Conservation (phyloP, 1,140 invertebrate species). For the Condylostylus longicornis region DNA sequence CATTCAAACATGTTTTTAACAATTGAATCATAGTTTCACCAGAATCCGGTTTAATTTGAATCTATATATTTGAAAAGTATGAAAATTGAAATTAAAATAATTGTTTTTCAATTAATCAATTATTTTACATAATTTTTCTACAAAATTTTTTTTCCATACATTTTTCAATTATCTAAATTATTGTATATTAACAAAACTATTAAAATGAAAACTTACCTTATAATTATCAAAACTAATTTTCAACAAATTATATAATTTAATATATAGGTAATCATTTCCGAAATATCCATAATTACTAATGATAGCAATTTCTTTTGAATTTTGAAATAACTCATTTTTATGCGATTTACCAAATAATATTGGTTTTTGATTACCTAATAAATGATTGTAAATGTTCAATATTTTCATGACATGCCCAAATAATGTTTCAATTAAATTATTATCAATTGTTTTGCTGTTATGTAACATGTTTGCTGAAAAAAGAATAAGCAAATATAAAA, state of each 20-base stretch:
- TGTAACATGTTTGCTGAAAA: no score
- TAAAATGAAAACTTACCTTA: conserved; percentile 43
- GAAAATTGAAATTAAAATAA: no score
- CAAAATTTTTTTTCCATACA: no score
- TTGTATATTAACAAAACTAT: conserved; percentile 28
- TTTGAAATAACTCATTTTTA: conserved; percentile 37
- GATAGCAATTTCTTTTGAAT: conserved; percentile 13
- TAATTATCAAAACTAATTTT: conserved; percentile 60
- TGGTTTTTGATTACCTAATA: conserved; percentile 48
- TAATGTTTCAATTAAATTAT: conserved; percentile 22
- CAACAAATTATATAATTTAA: conserved; percentile 57
- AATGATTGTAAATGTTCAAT: conserved; percentile 56
- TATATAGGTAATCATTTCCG: conserved; percentile 50
- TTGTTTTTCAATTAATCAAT: no score
- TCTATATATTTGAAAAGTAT: no score
- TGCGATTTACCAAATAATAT: conserved; percentile 30
- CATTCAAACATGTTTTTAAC: conserved; percentile 24
- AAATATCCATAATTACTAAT: conserved; percentile 41
- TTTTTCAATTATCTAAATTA: no score
- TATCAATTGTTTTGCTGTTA: no score
- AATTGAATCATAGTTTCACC: conserved; percentile 52
- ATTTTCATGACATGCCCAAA: conserved; percentile 48
- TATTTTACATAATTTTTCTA: no score
- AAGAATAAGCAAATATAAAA: no score
- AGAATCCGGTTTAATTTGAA: conserved; percentile 49